These are phyloP conservation scores for Lycopodina hypogea DNA, from an alignment of 37 sponge, comb jelly and placozoan species.

Conservation along the genomic window DNA sequence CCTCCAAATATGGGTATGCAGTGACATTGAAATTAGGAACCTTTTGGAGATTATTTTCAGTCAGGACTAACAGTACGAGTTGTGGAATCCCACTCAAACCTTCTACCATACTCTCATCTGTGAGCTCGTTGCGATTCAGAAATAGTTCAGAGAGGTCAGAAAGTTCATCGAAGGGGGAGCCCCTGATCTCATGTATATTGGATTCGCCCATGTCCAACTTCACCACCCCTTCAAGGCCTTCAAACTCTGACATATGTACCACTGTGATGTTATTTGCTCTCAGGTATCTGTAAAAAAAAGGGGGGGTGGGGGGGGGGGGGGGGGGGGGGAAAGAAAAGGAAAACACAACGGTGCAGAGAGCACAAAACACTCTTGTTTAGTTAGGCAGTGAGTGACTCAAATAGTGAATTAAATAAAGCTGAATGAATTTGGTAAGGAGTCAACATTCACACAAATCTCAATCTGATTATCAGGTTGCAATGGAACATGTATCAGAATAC, in stretches of 20 bases:
- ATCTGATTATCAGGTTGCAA: too few relatives aligned
- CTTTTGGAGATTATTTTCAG: not conserved
- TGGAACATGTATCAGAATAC: too few relatives aligned
- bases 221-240: not conserved
- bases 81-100: not conserved
- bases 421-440: not conserved
- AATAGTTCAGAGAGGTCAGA: not conserved
- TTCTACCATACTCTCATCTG: not conserved
- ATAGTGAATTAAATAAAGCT: not conserved
- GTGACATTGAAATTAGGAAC: slow-evolving; percentile 21
- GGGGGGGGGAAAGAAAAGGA: not conserved
- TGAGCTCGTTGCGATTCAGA: slow-evolving; percentile 20
- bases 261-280: slow-evolving; percentile 21
- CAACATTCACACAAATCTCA: too few relatives aligned
- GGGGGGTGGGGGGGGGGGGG: too few relatives aligned
- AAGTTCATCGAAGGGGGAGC: slow-evolving; percentile 7
- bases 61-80: slow-evolving; percentile 11
- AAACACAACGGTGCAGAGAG: not conserved
- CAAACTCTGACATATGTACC: slow-evolving; percentile 18
- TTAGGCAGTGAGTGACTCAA: not conserved
- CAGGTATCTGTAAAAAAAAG: slow-evolving; percentile 10
- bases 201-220: not conserved
- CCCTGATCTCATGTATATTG: not conserved
- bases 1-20: slow-evolving; percentile 6
- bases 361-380: not conserved